phyloP scores from a whole-genome alignment of 2,113 vertebrate species.

The Brachypodius melanocephalos region DNA sequence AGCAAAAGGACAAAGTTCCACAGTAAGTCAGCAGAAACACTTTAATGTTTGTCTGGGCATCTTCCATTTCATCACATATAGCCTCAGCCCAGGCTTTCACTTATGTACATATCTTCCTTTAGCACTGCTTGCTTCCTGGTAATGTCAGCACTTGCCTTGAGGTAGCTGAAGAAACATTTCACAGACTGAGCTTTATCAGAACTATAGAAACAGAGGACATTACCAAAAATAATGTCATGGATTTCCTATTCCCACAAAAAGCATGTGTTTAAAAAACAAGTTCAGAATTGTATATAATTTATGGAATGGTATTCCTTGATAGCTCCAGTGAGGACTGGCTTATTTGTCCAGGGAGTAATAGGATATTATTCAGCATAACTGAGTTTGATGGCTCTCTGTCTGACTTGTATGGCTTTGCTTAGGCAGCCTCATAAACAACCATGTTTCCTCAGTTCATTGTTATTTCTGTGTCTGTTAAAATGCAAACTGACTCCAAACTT shows the following conservation, averaged over 20 bases:
- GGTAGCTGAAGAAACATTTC: slow-evolving; percentile 4
- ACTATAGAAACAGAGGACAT: neutral
- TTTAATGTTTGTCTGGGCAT: neutral
- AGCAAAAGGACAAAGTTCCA: neutral
- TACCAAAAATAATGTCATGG: neutral
- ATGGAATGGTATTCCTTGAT: neutral
- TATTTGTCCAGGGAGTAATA: neutral
- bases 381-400: slow-evolving; percentile 9
- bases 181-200: neutral
- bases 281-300: neutral
- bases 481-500: neutral
- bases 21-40: neutral
- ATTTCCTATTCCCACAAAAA: neutral
- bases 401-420: neutral
- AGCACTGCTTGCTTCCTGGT: neutral
- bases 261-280: neutral
- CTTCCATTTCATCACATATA: neutral
- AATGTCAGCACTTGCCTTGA: neutral
- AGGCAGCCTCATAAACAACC: neutral
- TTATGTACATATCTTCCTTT: neutral
- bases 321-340: neutral
- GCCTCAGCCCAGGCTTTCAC: neutral
- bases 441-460: neutral
- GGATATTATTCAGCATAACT: neutral
- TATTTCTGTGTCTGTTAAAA: neutral